Evolutionary conservation across 2,888 invertebrate genomes (phyloP).

Genomic region (Tachina lurida): DNA sequence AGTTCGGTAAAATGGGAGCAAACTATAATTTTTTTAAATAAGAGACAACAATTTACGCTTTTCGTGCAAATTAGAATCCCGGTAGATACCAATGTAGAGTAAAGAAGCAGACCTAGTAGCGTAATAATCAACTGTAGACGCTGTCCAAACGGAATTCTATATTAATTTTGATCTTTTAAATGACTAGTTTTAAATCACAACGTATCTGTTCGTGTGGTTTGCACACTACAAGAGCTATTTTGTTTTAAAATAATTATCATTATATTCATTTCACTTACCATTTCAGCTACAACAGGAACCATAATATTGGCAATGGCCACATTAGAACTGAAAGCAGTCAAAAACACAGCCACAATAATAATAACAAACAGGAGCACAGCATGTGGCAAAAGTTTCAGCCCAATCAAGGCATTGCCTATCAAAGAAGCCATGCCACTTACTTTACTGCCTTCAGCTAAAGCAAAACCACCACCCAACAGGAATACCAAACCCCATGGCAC

Average conservation of each 20-base stretch:
- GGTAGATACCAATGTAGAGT: too few species aligned
- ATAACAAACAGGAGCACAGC: slow-evolving; percentile 89
- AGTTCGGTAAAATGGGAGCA: too few species aligned
- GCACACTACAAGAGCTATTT: too few species aligned
- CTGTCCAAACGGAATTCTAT: too few species aligned
- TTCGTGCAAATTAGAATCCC: too few species aligned
- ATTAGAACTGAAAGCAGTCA: slow-evolving; percentile 96
- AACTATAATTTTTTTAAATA: too few species aligned
- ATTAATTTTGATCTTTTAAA: too few species aligned
- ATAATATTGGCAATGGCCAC: slow-evolving; percentile 95
- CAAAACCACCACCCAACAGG: slow-evolving; percentile 94
- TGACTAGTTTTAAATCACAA: too few species aligned
- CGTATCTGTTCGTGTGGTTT: too few species aligned
- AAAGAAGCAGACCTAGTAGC: too few species aligned
- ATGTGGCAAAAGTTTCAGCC: slow-evolving; percentile 86
- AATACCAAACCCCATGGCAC: slow-evolving; percentile 96
- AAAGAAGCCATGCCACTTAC: slow-evolving; percentile 90
- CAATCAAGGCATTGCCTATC: slow-evolving; percentile 88
- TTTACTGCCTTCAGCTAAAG: slow-evolving; percentile 93
- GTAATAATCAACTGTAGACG: too few species aligned
- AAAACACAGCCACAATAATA: slow-evolving; percentile 88
- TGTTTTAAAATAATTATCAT: neutral
- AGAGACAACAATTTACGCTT: too few species aligned
- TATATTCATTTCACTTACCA: slow-evolving; percentile 83
- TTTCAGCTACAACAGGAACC: slow-evolving; percentile 91